Conservation (phyloP, 1,140 invertebrate genomes). For the Colletes gigas region DNA sequence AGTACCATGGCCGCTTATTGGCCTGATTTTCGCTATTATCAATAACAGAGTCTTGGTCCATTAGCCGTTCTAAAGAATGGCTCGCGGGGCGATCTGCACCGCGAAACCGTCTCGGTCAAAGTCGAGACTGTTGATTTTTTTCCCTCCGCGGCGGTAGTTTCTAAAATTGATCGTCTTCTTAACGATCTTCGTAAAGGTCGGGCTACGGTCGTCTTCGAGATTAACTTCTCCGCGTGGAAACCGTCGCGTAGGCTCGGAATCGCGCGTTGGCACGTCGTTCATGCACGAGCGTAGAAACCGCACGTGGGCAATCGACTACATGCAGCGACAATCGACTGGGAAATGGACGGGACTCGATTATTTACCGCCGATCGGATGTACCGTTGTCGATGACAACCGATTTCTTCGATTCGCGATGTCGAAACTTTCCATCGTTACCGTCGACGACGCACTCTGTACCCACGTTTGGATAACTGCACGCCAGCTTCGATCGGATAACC, state of each 20-base stretch:
- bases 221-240: not conserved
- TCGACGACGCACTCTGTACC: too few species aligned
- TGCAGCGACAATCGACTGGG: not conserved
- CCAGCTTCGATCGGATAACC: too few species aligned
- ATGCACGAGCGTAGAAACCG: not conserved
- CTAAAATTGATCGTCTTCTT: not conserved
- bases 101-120: conserved; percentile 19
- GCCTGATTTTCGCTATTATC: conserved; percentile 74
- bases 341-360: not conserved
- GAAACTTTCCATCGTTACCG: too few species aligned
- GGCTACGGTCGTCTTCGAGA: not conserved
- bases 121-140: not conserved
- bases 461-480: too few species aligned
- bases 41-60: conserved; percentile 73
- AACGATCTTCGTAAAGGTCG: not conserved
- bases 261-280: not conserved
- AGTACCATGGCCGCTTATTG: conserved; percentile 65
- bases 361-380: not conserved
- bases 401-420: too few species aligned
- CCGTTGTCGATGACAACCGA: too few species aligned
- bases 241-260: not conserved
- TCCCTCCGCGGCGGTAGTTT: not conserved
- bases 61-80: conserved; percentile 62
- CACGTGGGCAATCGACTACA: not conserved
- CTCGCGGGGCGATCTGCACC: conserved; percentile 33